phyloP scores from a whole-genome alignment of 2,113 vertebrate species.

The Xiphorhynchus elegans region DNA sequence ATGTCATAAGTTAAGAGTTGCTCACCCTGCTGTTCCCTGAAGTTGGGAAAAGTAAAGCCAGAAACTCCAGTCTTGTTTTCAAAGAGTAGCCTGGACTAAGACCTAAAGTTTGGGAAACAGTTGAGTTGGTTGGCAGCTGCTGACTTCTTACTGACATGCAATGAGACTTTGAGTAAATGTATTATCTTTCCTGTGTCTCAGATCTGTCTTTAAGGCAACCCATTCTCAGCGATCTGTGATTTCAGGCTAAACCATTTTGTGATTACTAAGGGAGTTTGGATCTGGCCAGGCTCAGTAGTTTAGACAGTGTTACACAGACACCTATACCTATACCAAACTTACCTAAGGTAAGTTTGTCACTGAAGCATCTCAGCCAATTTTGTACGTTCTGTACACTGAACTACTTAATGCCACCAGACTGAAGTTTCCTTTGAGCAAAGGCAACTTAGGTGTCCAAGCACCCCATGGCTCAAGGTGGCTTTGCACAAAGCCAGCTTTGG shows the following conservation, averaged over 20 bases:
- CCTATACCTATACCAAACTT: neutral
- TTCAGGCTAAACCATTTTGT: neutral
- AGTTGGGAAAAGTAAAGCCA: neutral
- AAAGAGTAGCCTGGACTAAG: neutral
- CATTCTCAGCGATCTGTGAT: neutral
- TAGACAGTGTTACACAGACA: neutral
- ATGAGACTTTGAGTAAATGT: neutral
- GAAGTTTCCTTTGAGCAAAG: neutral
- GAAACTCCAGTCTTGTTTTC: neutral
- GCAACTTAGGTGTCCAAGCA: neutral
- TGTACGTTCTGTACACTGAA: neutral
- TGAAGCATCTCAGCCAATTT: neutral
- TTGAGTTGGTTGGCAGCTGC: neutral
- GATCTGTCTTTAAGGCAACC: neutral
- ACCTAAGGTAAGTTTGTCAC: neutral
- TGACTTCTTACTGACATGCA: neutral
- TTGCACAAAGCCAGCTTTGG: neutral
- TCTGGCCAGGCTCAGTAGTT: neutral
- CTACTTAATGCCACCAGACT: neutral
- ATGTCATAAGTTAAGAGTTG: neutral
- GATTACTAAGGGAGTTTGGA: neutral
- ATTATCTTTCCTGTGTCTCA: neutral
- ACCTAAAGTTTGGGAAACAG: neutral
- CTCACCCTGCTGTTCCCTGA: neutral
- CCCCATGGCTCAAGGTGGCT: neutral